Evolutionary conservation across 2,888 invertebrate species (phyloP).

Genomic region (Melipona bicolor): DNA sequence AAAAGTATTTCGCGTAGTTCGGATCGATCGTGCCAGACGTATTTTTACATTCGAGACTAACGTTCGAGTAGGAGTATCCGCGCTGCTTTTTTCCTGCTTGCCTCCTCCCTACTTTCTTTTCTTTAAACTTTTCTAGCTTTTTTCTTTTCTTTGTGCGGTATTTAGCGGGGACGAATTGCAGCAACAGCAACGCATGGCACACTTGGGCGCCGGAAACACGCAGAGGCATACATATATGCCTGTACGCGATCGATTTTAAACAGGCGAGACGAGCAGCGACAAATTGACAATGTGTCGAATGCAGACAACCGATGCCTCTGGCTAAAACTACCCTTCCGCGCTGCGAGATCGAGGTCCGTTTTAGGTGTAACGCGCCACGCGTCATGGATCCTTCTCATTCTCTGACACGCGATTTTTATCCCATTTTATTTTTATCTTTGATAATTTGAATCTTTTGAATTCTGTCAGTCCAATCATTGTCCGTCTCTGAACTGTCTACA

Average conservation of each 20-base stretch:
- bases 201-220: conserved; percentile 62
- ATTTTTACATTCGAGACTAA: neutral
- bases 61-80: neutral
- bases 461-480: neutral
- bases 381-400: neutral
- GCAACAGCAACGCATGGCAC: conserved; percentile 20
- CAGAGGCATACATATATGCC: conserved; percentile 60
- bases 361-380: conserved; percentile 20
- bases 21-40: neutral
- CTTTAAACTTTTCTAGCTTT: too few relatives aligned
- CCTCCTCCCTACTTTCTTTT: neutral
- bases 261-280: conserved; percentile 74
- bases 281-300: conserved; percentile 83
- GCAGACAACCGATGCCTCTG: conserved; percentile 78
- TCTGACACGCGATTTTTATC: neutral
- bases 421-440: too few relatives aligned
- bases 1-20: conserved; percentile 5
- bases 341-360: conserved; percentile 59
- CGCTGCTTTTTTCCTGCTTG: neutral
- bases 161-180: conserved; percentile 42
- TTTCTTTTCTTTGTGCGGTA: conserved; percentile 16
- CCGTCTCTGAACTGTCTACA: accelerated
- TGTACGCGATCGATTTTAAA: conserved; percentile 82
- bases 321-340: conserved; percentile 75
- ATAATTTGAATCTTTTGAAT: neutral